Conservation (phyloP, 2,888 invertebrate species). For the Sympetrum striolatum region DNA sequence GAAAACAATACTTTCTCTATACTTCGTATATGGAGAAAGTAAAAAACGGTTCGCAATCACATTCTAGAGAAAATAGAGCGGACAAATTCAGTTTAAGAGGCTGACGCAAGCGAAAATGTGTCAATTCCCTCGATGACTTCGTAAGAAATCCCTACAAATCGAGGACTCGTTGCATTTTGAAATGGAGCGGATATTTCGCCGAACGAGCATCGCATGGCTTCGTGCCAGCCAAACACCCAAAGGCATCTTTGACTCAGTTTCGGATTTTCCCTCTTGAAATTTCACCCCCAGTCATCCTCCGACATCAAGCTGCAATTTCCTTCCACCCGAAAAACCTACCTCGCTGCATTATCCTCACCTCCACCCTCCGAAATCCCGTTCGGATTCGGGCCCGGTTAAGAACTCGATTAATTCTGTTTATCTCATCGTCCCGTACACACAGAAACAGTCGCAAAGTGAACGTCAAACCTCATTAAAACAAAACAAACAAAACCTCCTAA, state of each 20-base stretch:
- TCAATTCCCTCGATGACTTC: too few relatives aligned
- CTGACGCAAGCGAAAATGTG: too few relatives aligned
- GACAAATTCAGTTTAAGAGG: too few relatives aligned
- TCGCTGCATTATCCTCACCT: background rate
- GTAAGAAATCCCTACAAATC: too few relatives aligned
- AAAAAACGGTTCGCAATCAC: too few relatives aligned
- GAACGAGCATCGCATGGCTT: background rate
- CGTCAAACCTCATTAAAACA: constrained; percentile 41
- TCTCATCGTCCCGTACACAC: constrained; percentile 4
- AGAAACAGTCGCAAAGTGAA: constrained; percentile 41
- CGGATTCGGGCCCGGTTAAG: constrained; percentile 2
- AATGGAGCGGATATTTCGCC: background rate
- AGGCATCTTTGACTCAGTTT: too few relatives aligned
- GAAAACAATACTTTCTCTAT: too few relatives aligned
- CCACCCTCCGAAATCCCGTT: background rate
- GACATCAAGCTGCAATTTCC: constrained; percentile 3
- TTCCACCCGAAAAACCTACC: background rate
- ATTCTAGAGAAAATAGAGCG: too few relatives aligned
- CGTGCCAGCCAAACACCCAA: background rate
- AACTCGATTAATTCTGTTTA: constrained; percentile 26
- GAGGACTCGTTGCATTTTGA: too few relatives aligned
- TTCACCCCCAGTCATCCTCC: background rate
- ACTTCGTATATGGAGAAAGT: too few relatives aligned
- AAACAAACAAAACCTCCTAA: constrained; percentile 3
- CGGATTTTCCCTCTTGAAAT: background rate